Base-by-base conservation (phyloP, 2,797 vertebrate species). In the Miichthys miiuy region DNA sequence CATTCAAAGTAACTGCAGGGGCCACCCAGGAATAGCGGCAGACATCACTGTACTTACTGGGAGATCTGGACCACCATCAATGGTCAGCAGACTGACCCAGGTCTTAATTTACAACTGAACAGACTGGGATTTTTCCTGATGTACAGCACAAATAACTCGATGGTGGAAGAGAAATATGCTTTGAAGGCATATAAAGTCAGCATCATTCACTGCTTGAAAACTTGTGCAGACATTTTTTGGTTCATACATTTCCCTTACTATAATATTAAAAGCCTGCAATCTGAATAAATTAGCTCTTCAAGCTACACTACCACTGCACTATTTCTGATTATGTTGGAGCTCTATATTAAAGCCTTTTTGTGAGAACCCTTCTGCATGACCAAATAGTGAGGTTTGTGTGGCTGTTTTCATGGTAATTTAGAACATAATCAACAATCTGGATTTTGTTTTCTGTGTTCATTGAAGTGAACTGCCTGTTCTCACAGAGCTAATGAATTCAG, bases 21-120 rank as follows among this genome's bases (percentile, higher is more conserved):
- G 91, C 93, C 95, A 95, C 95, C 93, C 94, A 95, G 72, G 87
- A 92, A 84, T 60, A 83, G 64, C 52, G 27, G 84, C 88, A 86
- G 81, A 78, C 76, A 85, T 68, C 63, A 48, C 68, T 72, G 72
- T 60, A 68, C 83, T 76, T 83, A 82, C 85, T 84, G 87, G 87
- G 86, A 89, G 88, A 89, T 89, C 91, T 46, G 62, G 91, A 94
- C 91, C 93, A 93, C 93, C 92, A 72, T 89, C 92, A 91, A 68
- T 77, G 89, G 93, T 93, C 94, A 93, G 81, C 90, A 89, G 88
- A 90, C 91, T 86, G 70, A 85, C 91, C 91, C 79, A 67, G 65
- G 84, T 93, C 86, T 88, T 91, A 83, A 89, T 93, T 95, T 94
- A 94, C 85, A 85, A 78, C 73, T 81, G 75, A 91, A 87, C 82